Evolutionary conservation across 2,113 vertebrate genomes (phyloP), one percentile per base, ranked within the genome.

Genomic region (Dipodomys spectabilis): DNA sequence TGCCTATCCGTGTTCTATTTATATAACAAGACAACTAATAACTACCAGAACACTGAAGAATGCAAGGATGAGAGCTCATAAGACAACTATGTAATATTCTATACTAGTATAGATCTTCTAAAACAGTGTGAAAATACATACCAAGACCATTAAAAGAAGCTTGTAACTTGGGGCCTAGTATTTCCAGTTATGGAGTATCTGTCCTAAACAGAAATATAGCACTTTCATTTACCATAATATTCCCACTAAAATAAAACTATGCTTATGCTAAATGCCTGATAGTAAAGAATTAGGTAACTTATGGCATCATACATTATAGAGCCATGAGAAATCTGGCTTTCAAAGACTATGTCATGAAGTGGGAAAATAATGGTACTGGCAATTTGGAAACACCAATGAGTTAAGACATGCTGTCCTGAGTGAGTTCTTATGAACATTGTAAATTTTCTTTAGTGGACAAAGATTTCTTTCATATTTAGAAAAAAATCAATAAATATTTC

Each of bases 321-420:
- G 28, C 20, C n/a, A 77, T 83, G 77, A 69, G 62, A 44, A 93
- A 91, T 39, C 28, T 39, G 23, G 25, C 62, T 81, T 94, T 90
- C 35, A 92, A 94, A 86, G 19, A 90, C 27, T 72, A 83, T 16
- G 11, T 49, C 39, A 27, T 18, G 35, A 44, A 11, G 72, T 7
- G 44, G 49, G 65, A 94, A 84, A 82, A 44, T 45, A 78, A 57
- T 53, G 64, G 25, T 27, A 13, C 85, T 72, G 12, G 22, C 32
- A 83, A 86, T 28, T 64, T 44, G 15, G 86, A 69, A 78, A 86
- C 57, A 15, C 35, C 79, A 75, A 5, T 19, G 15, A 20, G 11
- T 45, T 2, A 28, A 84, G 18, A 22, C 20, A 79, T 1, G 57
- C 23, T 45, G 10, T 67, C 78, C 88, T 71, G 20, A 89, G 39